These are phyloP conservation scores for Prolemur simus DNA, from an alignment of 2,113 vertebrate species.

Conservation along the genomic window DNA sequence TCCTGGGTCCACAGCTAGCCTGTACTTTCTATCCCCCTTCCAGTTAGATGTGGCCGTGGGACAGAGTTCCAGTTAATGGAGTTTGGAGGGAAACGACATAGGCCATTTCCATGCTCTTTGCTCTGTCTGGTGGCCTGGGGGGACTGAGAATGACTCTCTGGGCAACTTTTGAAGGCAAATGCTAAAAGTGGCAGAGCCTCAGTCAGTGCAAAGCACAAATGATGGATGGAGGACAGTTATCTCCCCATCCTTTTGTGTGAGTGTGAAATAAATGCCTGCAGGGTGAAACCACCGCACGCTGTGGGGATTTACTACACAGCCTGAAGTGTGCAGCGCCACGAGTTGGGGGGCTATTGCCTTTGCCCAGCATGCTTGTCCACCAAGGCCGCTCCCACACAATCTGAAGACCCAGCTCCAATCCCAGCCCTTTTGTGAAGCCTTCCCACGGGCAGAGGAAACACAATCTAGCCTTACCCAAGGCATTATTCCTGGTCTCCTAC, in stretches of 20 bases:
- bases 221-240: not conserved
- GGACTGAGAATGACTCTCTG: not conserved
- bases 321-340: rapidly evolving
- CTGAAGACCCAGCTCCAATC: not conserved
- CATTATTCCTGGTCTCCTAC: not conserved
- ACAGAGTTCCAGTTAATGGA: not conserved
- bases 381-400: not conserved
- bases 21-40: not conserved
- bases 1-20: not conserved
- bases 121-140: not conserved
- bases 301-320: not conserved
- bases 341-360: not conserved
- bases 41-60: not conserved
- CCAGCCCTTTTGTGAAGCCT: not conserved
- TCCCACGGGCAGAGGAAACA: not conserved
- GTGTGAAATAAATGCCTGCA: not conserved
- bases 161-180: conserved; percentile 4
- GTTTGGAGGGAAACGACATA: not conserved
- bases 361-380: not conserved
- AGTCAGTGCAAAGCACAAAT: not conserved
- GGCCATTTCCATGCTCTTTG: not conserved
- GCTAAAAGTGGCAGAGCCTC: not conserved
- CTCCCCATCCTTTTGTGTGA: not conserved
- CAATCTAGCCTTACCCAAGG: not conserved
- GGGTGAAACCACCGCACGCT: not conserved